phyloP scores from a whole-genome alignment of 1,140 invertebrate species.

The Drosophila tristis region DNA sequence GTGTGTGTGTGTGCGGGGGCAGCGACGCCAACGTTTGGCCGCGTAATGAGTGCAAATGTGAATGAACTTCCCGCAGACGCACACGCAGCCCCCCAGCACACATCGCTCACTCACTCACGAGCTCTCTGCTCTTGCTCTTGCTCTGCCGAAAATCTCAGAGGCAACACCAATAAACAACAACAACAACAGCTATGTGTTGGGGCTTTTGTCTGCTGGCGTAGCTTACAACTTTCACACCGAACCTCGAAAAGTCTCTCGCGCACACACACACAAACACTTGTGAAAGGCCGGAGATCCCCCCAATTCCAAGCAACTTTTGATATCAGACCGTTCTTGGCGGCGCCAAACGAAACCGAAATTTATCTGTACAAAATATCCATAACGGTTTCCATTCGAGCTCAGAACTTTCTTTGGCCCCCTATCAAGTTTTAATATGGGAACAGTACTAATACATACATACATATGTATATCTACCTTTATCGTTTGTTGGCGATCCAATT shows the following conservation, averaged over 20 bases:
- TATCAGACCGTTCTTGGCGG: slow-evolving; percentile 51
- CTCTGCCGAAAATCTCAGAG: slow-evolving; percentile 55
- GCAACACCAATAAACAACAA: slow-evolving; percentile 19
- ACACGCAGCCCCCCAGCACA: slow-evolving; percentile 49
- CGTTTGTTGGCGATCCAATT: no score
- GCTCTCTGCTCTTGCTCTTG: slow-evolving; percentile 16
- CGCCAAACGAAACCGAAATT: slow-evolving; percentile 52
- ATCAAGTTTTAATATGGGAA: slow-evolving; percentile 12
- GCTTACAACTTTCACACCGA: slow-evolving; percentile 75
- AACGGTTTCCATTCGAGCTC: slow-evolving; percentile 24
- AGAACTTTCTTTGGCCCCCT: slow-evolving; percentile 28
- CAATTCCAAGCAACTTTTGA: slow-evolving; percentile 30
- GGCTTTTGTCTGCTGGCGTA: slow-evolving; percentile 41
- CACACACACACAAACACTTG: slow-evolving; percentile 27
- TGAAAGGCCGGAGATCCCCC: slow-evolving; percentile 53
- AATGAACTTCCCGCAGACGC: slow-evolving; percentile 79
- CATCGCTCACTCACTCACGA: slow-evolving; percentile 16
- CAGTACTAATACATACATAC: no score
- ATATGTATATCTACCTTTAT: no score
- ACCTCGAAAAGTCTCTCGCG: slow-evolving; percentile 48
- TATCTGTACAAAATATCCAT: slow-evolving; percentile 33
- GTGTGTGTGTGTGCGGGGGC: slow-evolving; percentile 28
- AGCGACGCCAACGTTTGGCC: slow-evolving; percentile 50
- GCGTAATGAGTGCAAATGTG: slow-evolving; percentile 81
- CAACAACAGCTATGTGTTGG: slow-evolving; percentile 36